These are phyloP conservation scores for Aporophyla nigra DNA, from an alignment of 2,888 invertebrate genomes.

Conservation along the genomic window DNA sequence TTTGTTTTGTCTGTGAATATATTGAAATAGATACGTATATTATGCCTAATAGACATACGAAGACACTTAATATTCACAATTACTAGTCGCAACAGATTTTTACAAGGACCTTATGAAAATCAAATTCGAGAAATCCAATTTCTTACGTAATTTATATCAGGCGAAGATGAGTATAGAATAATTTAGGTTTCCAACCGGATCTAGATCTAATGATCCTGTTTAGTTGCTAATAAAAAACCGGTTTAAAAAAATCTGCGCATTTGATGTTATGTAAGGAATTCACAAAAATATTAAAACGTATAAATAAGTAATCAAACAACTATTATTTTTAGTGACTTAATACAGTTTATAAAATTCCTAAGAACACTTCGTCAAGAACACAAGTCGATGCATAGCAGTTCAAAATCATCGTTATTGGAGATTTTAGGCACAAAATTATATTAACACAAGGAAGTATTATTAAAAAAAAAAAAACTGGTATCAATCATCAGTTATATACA, in stretches of 20 bases:
- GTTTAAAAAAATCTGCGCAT: background rate
- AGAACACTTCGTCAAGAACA: background rate
- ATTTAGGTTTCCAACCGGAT: constrained; percentile 27
- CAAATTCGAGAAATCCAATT: background rate
- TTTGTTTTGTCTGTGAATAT: background rate
- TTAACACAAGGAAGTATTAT: background rate
- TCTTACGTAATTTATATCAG: background rate
- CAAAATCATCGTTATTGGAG: background rate
- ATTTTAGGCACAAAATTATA: background rate
- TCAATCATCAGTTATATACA: constrained; percentile 12
- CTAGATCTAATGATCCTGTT: background rate
- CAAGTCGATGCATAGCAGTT: background rate
- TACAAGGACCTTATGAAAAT: background rate
- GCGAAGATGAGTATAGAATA: constrained; percentile 1
- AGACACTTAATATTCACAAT: background rate
- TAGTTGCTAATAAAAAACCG: background rate
- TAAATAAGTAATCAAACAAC: background rate
- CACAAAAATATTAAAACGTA: background rate
- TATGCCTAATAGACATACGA: background rate
- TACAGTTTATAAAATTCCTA: background rate
- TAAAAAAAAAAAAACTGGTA: background rate
- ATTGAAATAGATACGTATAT: background rate
- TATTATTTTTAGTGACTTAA: background rate
- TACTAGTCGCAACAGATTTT: background rate
- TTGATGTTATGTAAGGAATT: background rate